Percentiles rank a stretch among this genome's conserved stretches.
Conservation (phyloP, 2,888 invertebrate species). For the Nyleta sp. region DNA sequence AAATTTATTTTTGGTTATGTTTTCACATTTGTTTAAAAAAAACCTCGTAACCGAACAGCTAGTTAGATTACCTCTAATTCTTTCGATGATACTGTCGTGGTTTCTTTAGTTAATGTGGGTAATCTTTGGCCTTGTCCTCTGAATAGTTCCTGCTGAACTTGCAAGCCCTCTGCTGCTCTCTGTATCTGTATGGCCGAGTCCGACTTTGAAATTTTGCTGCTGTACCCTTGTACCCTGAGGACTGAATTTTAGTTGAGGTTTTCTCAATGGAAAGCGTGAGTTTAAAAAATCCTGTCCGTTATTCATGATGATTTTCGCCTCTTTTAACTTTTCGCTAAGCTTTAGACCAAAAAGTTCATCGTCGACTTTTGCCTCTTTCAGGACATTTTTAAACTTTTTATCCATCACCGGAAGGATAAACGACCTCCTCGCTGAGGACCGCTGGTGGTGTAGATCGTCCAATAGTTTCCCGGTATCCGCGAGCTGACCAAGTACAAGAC, state of each 20-base stretch:
- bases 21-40: slow-evolving; percentile 1
- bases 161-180: slow-evolving; percentile 2
- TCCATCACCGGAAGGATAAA: slow-evolving; percentile 14
- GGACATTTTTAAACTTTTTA: background rate
- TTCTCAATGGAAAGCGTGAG: background rate
- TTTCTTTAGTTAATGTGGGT: background rate
- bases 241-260: background rate
- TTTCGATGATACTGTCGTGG: background rate
- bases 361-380: background rate
- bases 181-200: background rate
- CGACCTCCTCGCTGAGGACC: background rate
- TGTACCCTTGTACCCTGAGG: background rate
- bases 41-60: slow-evolving; percentile 9
- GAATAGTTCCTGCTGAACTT: slow-evolving; percentile 5
- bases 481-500: background rate
- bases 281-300: background rate
- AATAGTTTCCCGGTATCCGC: background rate
- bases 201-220: background rate
- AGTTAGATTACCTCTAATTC: slow-evolving; percentile 10
- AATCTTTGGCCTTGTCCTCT: background rate
- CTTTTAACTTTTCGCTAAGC: background rate
- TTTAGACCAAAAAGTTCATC: background rate
- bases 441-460: slow-evolving; percentile 1
- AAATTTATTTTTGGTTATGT: background rate
- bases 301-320: background rate